Evolutionary conservation across 2,888 invertebrate species (phyloP).

Genomic region (Rhamnusium bicolor): DNA sequence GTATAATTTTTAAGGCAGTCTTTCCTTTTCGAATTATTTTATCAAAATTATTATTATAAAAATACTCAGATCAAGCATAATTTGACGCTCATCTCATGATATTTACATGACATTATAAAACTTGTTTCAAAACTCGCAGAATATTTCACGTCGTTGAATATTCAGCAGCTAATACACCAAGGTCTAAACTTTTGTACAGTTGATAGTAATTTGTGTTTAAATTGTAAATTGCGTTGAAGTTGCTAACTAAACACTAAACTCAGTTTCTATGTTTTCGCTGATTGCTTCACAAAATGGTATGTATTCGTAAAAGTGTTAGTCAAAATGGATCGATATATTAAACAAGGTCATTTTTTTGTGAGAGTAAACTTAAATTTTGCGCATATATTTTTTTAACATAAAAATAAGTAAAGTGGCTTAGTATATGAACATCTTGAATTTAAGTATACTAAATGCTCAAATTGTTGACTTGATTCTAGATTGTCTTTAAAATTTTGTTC

Average conservation of each 20-base stretch:
- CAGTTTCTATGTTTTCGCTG: background rate
- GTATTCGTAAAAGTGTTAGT: background rate
- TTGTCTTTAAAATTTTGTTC: too few species aligned
- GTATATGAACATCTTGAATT: too few species aligned
- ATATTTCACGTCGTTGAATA: conserved; percentile 5
- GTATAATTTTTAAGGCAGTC: background rate
- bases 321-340: background rate
- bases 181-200: background rate
- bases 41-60: background rate
- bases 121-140: background rate
- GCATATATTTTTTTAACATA: too few species aligned
- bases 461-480: too few species aligned
- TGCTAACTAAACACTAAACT: conserved; percentile 12
- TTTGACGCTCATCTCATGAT: background rate
- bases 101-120: background rate
- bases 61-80: background rate
- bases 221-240: conserved; percentile 9
- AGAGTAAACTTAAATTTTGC: too few species aligned
- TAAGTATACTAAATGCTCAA: too few species aligned
- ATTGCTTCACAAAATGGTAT: background rate
- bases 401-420: too few species aligned
- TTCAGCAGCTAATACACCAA: conserved; percentile 7
- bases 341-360: too few species aligned
- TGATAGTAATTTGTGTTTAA: conserved; percentile 10
- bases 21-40: background rate